Percentiles rank a stretch among this genome's conserved stretches.
Conservation (phyloP, 2,113 vertebrate genomes). For the Trichechus manatus region DNA sequence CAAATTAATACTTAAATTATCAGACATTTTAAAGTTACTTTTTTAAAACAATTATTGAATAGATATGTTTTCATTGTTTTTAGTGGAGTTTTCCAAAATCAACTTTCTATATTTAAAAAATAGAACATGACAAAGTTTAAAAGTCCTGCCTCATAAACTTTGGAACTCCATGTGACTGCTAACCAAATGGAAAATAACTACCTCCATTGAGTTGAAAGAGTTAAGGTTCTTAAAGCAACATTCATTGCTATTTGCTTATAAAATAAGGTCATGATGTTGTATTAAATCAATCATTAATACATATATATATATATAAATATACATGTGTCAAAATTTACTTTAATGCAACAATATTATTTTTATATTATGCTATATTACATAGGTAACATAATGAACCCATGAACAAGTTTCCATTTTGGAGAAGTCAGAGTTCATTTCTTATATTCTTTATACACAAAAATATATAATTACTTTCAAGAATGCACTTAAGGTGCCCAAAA, state of each 20-base stretch:
- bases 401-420: background rate
- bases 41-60: background rate
- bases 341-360: background rate
- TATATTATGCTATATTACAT: background rate
- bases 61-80: background rate
- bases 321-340: background rate
- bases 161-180: no score
- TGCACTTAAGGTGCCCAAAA: background rate
- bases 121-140: background rate
- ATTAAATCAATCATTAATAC: background rate
- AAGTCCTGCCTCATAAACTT: background rate
- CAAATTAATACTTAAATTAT: background rate
- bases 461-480: background rate
- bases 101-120: background rate
- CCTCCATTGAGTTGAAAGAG: background rate
- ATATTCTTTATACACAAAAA: background rate
- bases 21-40: background rate
- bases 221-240: slow-evolving; percentile 56
- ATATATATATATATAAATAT: background rate
- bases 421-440: background rate
- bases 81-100: background rate
- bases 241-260: background rate
- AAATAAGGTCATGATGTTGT: background rate
- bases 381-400: background rate
- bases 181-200: no score